phyloP scores from a whole-genome alignment of 2,888 invertebrate genomes.

The Dynastes grantii region DNA sequence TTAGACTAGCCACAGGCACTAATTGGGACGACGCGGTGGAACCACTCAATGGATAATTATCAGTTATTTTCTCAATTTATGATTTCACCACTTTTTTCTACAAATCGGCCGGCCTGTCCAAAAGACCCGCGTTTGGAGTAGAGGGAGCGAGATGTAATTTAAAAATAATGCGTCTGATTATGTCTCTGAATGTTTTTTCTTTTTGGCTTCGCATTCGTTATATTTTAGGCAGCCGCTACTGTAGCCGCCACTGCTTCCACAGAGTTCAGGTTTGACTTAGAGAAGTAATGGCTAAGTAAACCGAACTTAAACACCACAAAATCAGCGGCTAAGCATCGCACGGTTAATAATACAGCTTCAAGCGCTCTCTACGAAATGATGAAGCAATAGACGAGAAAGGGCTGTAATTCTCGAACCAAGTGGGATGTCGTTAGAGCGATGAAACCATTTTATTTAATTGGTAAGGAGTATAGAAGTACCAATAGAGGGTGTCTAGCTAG shows the following conservation, averaged over 20 bases:
- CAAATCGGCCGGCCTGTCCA: constrained; percentile 36
- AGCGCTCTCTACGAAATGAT: constrained; percentile 2
- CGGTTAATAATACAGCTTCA: constrained; percentile 11
- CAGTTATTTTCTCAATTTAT: constrained; percentile 64
- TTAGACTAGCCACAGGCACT: constrained; percentile 58
- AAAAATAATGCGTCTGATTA: constrained; percentile 52
- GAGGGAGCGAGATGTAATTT: constrained; percentile 48
- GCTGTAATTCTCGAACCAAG: background rate
- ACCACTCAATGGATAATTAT: constrained; percentile 63
- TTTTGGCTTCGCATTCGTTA: background rate
- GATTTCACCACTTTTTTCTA: constrained; percentile 61
- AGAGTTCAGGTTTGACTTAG: background rate
- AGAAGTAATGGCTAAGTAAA: constrained; percentile 11
- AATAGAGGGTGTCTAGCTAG: background rate
- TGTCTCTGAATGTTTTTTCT: constrained; percentile 23
- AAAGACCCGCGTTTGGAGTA: background rate
- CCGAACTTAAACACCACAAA: constrained; percentile 4
- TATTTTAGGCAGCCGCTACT: background rate
- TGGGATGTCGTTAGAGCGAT: constrained; percentile 2
- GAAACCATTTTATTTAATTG: constrained; percentile 17
- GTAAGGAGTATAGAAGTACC: background rate
- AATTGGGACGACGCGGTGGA: constrained; percentile 63
- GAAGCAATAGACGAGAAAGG: background rate
- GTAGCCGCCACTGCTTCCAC: background rate
- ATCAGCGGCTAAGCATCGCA: background rate